Evolutionary conservation across 2,113 vertebrate genomes (phyloP).

Genomic region (Myodes glareolus): DNA sequence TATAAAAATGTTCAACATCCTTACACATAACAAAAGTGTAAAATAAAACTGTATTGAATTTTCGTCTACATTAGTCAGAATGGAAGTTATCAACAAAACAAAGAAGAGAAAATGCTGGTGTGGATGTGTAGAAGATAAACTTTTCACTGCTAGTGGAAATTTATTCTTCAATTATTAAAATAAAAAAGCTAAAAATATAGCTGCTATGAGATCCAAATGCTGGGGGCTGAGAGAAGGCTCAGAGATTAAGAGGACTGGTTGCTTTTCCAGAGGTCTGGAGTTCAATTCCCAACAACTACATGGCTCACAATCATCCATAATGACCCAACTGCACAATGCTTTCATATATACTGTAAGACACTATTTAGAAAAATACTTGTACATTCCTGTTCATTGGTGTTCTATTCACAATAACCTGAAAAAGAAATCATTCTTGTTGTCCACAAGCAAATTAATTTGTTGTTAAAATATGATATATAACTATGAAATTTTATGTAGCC

Average conservation of each 20-base stretch:
- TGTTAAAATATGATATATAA: background rate
- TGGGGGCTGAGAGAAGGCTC: too few relatives aligned
- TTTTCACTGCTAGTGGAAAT: background rate
- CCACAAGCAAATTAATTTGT: background rate
- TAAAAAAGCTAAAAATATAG: background rate
- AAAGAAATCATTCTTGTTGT: background rate
- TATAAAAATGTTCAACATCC: background rate
- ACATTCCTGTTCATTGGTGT: background rate
- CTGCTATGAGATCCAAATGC: accelerated
- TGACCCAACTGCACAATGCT: background rate
- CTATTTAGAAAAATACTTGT: background rate
- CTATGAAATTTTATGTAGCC: background rate
- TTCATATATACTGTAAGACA: background rate
- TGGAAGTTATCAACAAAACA: background rate
- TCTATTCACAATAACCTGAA: background rate
- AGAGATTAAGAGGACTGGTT: too few relatives aligned
- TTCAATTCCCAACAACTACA: too few relatives aligned
- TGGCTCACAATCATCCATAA: too few relatives aligned
- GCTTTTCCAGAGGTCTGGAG: too few relatives aligned
- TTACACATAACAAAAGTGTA: background rate
- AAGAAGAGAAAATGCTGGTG: background rate
- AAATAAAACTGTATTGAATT: background rate
- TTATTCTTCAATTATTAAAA: background rate
- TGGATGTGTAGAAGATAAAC: accelerated
- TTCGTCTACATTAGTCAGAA: background rate